Percentiles rank a stretch among this genome's conserved stretches.
Evolutionary conservation across 1,140 invertebrate species (phyloP).

Genomic region (Uloborus diversus): DNA sequence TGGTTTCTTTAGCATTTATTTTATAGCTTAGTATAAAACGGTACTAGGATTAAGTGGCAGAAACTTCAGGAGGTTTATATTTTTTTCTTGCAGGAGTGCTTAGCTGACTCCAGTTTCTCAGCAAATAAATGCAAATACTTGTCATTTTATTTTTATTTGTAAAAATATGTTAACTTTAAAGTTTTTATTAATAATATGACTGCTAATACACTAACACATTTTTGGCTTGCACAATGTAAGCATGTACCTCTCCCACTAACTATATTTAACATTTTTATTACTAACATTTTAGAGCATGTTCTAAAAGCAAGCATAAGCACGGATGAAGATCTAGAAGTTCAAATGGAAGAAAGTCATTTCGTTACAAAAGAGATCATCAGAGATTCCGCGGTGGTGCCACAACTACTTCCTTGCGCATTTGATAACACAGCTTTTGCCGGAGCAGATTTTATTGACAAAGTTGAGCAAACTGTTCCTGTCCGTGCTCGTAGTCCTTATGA

Average conservation of each 20-base stretch:
- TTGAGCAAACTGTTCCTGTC: slow-evolving; percentile 42
- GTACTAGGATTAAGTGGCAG: too few relatives aligned
- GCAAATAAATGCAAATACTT: too few relatives aligned
- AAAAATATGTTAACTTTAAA: too few relatives aligned
- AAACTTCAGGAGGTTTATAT: too few relatives aligned
- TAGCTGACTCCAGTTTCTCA: too few relatives aligned
- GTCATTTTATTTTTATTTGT: too few relatives aligned
- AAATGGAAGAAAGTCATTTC: not conserved
- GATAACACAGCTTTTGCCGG: slow-evolving; percentile 69
- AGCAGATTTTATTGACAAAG: slow-evolving; percentile 64
- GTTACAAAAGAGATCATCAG: not conserved
- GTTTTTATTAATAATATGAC: too few relatives aligned
- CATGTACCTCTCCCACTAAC: not conserved
- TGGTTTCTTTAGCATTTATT: too few relatives aligned
- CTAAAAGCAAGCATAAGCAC: not conserved
- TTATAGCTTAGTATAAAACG: too few relatives aligned
- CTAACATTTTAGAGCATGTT: slow-evolving; percentile 56
- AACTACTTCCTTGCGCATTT: slow-evolving; percentile 64
- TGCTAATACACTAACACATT: not conserved
- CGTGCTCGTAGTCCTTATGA: slow-evolving; percentile 60
- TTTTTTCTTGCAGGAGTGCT: too few relatives aligned
- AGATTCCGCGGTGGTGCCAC: too few relatives aligned
- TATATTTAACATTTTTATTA: too few relatives aligned
- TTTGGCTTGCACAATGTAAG: not conserved
- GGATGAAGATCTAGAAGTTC: not conserved